Evolutionary conservation across 92 coral and sea anemone species (phyloP).

Genomic region (Heliopora coerulea): DNA sequence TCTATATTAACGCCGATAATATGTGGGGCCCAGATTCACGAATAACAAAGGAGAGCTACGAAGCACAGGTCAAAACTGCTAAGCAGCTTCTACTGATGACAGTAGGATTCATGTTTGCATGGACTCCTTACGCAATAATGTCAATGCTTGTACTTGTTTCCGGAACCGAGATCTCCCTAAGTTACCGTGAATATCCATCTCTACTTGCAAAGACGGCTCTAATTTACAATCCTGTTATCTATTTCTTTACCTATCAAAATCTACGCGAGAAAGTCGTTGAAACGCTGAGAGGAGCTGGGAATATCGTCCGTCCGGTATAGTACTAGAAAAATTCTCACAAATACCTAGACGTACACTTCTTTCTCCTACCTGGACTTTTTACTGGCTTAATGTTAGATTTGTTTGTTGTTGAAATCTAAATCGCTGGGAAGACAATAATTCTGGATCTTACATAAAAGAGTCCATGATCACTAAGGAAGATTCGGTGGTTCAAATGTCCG

Average conservation of each 20-base stretch:
- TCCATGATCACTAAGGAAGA: no score
- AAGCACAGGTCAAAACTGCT: slow-evolving; percentile 54
- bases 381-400: no score
- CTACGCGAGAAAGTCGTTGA: slow-evolving; percentile 43
- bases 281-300: background rate
- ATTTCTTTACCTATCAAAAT: slow-evolving; percentile 62
- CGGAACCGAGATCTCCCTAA: slow-evolving; percentile 23
- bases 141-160: slow-evolving; percentile 56
- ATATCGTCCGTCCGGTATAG: no score
- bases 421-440: no score
- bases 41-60: slow-evolving; percentile 51
- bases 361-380: no score
- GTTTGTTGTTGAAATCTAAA: no score
- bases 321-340: no score
- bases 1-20: slow-evolving; percentile 46
- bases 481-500: no score
- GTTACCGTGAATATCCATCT: slow-evolving; percentile 40
- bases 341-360: no score
- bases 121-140: slow-evolving; percentile 85
- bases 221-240: slow-evolving; percentile 68
- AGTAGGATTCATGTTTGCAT: slow-evolving; percentile 67
- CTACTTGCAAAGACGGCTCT: slow-evolving; percentile 59
- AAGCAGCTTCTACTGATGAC: slow-evolving; percentile 54
- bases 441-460: no score
- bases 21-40: slow-evolving; percentile 56